Evolutionary conservation across 2,888 invertebrate genomes (phyloP), one percentile per base, ranked within the genome.

Genomic region (Leptinotarsa peninsularis): DNA sequence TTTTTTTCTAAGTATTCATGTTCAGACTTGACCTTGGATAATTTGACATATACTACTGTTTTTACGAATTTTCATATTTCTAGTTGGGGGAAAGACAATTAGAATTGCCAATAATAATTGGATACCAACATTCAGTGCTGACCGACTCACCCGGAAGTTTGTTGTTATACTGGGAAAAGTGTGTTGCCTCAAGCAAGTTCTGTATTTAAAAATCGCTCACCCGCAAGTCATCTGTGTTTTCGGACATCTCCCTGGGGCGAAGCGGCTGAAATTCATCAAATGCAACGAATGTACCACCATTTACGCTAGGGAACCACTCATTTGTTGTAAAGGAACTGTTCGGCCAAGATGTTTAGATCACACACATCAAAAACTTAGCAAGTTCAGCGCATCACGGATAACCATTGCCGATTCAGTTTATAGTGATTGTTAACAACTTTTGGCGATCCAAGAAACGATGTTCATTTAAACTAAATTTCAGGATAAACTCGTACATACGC

Each of bases 181-280:
- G 23, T 23, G 13, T 58, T 13, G 21, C 14, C 58, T 23, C 21
- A 13, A 23, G 23, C 58, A 58, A 23, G 14, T 18, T 23, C 15
- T 10, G 58, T 15, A 27, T 58, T 13, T 58, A 71, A 67, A 72
- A 63, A 49, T 74, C n/a, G 60, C 79, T 83, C 85, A 88, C 88
- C 88, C 87, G 87, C 81, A 88, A 83, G 78, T 88, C 88, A 84
- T 88, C 87, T 81, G 87, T 86, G 82, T 87, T 87, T 84, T 88
- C 88, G 83, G 88, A 87, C 88, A 88, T 88, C 83, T 87, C 88
- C 87, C 83, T 79, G 78, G 63, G 74, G 73, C 76, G 73, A 54
- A 74, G 74, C 68, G 67, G 77, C 76, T 78, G 75, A 75, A 77
- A 73, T 76, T 73, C 76, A 76, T 74, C 76, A 74, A 80, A 76